phyloP scores from a whole-genome alignment of 2,888 invertebrate genomes.

The Strigamia transsilvanica region DNA sequence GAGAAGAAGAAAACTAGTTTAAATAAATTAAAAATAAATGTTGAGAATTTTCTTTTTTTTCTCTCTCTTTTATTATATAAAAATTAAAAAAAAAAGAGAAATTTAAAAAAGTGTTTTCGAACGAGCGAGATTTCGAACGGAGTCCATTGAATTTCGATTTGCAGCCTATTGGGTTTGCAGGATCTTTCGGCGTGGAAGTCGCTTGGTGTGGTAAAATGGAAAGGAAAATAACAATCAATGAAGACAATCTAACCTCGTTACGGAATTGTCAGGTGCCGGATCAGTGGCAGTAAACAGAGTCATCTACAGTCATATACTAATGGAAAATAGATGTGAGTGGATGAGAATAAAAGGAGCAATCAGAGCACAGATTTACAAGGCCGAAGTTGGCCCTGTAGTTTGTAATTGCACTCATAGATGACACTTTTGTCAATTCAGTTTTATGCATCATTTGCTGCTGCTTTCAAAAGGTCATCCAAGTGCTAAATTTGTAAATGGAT shows the following conservation, averaged over 20 bases:
- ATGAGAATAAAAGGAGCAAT: slow-evolving; percentile 19
- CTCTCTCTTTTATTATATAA: no score
- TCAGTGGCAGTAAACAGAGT: slow-evolving; percentile 21
- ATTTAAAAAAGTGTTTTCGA: neutral
- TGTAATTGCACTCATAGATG: neutral
- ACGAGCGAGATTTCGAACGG: neutral
- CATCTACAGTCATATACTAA: neutral
- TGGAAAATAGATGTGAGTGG: slow-evolving; percentile 9
- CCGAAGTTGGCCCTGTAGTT: neutral
- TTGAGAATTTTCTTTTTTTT: neutral
- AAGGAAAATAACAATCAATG: slow-evolving; percentile 13
- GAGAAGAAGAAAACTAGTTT: neutral
- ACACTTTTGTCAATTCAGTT: neutral
- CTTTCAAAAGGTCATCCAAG: slow-evolving; percentile 13
- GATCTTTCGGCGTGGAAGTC: neutral
- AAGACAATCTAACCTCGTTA: slow-evolving; percentile 26
- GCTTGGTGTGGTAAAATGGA: neutral
- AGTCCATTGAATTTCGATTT: slow-evolving; percentile 28
- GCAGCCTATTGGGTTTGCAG: slow-evolving; percentile 17
- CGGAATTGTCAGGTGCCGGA: slow-evolving; percentile 30
- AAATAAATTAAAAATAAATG: neutral
- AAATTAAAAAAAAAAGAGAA: no score
- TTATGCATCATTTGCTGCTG: neutral
- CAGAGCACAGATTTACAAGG: neutral
- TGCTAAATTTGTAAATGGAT: slow-evolving; percentile 10